Evolutionary conservation across 1,140 invertebrate species (phyloP).

Genomic region (Caerostris extrusa): DNA sequence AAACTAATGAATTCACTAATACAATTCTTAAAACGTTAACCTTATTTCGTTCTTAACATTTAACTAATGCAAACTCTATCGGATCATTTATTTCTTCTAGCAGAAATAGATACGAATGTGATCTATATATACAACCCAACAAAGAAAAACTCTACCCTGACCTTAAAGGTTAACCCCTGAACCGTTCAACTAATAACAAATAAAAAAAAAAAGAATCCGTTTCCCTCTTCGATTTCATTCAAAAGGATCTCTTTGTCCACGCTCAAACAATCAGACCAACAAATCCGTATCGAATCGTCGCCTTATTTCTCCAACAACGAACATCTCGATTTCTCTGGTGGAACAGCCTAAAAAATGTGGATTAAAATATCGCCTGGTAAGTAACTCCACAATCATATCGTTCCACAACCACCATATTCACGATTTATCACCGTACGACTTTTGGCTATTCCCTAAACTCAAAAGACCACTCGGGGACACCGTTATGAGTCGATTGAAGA

Average conservation of each 20-base stretch:
- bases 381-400: neutral
- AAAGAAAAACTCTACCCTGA: neutral
- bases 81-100: too few species aligned
- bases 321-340: neutral
- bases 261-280: neutral
- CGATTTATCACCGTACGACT: too few species aligned
- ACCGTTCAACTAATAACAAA: neutral
- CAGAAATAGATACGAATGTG: too few species aligned
- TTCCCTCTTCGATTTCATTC: neutral
- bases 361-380: neutral
- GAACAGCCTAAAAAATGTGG: neutral
- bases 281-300: conserved; percentile 1
- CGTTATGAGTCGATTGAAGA: too few species aligned
- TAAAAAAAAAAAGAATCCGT: neutral
- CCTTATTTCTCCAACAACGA: neutral
- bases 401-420: too few species aligned
- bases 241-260: neutral
- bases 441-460: too few species aligned
- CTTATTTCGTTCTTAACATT: too few species aligned
- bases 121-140: neutral
- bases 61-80: too few species aligned
- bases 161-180: neutral
- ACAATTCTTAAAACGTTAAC: too few species aligned
- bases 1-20: too few species aligned
- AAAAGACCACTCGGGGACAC: too few species aligned